Evolutionary conservation across 2,113 vertebrate genomes (phyloP), one percentile per base, ranked within the genome.

Genomic region (Hystrix cristata): DNA sequence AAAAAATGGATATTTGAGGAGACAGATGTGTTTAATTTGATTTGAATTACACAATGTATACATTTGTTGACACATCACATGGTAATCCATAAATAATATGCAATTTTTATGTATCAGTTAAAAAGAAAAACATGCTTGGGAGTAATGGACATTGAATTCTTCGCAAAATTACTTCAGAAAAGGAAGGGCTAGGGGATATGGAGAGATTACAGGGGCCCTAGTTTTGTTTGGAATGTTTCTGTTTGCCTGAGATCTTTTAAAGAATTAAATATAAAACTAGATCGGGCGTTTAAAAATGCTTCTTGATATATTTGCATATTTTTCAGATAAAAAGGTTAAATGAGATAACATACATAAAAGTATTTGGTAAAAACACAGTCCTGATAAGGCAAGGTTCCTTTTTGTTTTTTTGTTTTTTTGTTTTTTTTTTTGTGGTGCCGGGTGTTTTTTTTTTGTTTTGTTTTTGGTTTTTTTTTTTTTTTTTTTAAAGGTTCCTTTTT

Each of bases 111-210:
- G 65, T 82, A 31, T 51, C 55, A 60, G 10, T 71, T 72, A 84
- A 84, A 60, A 62, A 43, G 34, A 43, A 62, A 74, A 38, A 62
- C 12, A 25, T 53, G 11, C 21, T 76, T 78, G 34, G 31, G 11
- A 83, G 29, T 96, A 78, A 16, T 80, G 46, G 31, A 55, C 60
- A 64, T 48, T 90, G 53, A 95, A 59, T 71, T 95, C 27, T 72
- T 96, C 31, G 25, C 53, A 93, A 64, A 96, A 79, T 87, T 91
- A 60, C n/a, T 57, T 89, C 25, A 87, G 38, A 67, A 78, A 64
- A 95, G 38, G 29, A 5, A 31, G 74, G 38, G 62, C 64, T 19
- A 76, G 71, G 46, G 14, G 46, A 87, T 55, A 14, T 69, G 19
- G 69, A 65, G 19, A 59, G 27, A 43, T 78, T 48, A 82, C 1